phyloP scores from a whole-genome alignment of 2,888 invertebrate genomes.

The Chrysopilus asiliformis region DNA sequence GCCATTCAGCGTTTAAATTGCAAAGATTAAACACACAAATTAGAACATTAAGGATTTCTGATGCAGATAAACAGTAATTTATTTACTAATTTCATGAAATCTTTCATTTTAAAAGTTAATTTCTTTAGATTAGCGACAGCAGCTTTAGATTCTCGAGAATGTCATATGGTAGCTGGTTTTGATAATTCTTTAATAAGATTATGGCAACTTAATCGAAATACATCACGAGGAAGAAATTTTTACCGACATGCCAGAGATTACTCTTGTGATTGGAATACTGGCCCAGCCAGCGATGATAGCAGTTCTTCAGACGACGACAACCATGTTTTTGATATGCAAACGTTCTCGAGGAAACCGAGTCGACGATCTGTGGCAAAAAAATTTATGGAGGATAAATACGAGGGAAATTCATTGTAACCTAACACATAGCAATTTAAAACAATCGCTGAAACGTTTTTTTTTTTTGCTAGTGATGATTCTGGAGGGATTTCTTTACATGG shows the following conservation, averaged over 20 bases:
- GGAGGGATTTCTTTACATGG: conserved; percentile 53
- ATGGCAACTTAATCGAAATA: conserved; percentile 32
- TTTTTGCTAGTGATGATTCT: conserved; percentile 35
- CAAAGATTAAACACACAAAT: conserved; percentile 13
- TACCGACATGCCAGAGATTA: conserved; percentile 18
- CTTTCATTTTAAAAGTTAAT: not conserved
- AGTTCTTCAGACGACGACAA: conserved; percentile 5
- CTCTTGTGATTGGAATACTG: conserved; percentile 26
- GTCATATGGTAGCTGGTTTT: conserved; percentile 33
- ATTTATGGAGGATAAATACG: conserved; percentile 13
- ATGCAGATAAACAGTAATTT: conserved; percentile 15
- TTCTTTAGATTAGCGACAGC: conserved; percentile 17
- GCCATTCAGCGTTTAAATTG: conserved; percentile 6
- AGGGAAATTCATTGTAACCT: conserved; percentile 30
- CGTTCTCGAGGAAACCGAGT: conserved; percentile 4
- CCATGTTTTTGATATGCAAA: not conserved
- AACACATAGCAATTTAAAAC: not conserved
- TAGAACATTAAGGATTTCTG: conserved; percentile 15
- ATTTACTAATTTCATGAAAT: not conserved
- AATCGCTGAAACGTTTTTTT: not conserved
- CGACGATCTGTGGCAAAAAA: conserved; percentile 18
- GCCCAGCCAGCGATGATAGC: not conserved
- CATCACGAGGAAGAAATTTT: conserved; percentile 26
- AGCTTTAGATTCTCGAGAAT: conserved; percentile 27
- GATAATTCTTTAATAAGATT: conserved; percentile 30